Percentiles rank a stretch among this genome's conserved stretches.
Conservation (phyloP, 2,113 vertebrate genomes). For the Microcebus lehilahytsara region DNA sequence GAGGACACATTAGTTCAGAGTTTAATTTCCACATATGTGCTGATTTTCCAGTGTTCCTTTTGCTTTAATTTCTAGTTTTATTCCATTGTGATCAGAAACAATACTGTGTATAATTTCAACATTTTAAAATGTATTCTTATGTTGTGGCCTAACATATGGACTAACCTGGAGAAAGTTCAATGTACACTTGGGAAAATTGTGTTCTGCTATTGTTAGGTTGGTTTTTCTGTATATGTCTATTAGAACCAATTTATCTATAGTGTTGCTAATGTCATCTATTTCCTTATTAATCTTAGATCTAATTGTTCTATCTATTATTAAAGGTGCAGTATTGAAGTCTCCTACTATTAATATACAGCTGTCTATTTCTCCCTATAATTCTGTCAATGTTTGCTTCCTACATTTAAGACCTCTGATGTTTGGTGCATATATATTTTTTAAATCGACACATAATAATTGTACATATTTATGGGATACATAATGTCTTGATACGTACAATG, state of each 20-base stretch:
- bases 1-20: background rate
- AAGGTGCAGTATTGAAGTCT: background rate
- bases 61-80: background rate
- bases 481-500: background rate
- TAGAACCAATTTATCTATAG: background rate
- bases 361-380: background rate
- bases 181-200: background rate
- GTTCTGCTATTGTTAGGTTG: background rate
- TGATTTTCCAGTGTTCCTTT: background rate
- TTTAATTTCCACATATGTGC: background rate
- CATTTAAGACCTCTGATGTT: background rate
- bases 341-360: background rate
- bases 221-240: background rate
- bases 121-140: background rate
- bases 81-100: background rate
- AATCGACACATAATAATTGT: background rate
- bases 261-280: background rate
- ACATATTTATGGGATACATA: background rate
- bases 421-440: background rate
- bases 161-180: background rate
- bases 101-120: background rate
- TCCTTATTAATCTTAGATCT: background rate
- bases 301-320: background rate
- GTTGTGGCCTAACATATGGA: background rate
- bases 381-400: background rate